Conservation (phyloP, 2,797 vertebrate genomes). For the Apodemus agrarius region DNA sequence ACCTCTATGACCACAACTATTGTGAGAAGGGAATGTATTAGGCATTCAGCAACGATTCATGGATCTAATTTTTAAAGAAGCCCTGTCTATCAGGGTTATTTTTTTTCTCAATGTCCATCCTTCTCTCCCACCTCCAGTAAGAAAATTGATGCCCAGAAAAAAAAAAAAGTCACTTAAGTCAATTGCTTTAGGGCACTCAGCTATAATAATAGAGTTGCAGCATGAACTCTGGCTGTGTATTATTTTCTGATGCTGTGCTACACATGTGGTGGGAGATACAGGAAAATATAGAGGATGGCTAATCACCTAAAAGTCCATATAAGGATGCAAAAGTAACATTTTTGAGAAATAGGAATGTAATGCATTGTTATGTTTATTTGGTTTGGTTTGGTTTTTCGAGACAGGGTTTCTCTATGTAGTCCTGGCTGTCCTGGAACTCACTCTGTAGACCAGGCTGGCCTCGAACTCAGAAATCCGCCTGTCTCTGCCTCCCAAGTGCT, state of each 20-base stretch:
- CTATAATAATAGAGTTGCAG: neutral
- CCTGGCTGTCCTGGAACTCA: too few species aligned
- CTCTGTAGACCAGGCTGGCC: too few species aligned
- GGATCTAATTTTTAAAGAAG: neutral
- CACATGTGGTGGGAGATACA: neutral
- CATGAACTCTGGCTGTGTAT: neutral
- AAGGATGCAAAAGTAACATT: neutral
- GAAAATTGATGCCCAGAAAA: neutral
- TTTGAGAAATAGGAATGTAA: neutral
- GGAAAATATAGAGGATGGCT: neutral
- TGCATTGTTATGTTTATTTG: too few species aligned
- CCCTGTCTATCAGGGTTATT: neutral
- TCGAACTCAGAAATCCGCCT: too few species aligned
- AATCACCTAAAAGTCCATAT: neutral
- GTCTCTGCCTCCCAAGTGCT: too few species aligned
- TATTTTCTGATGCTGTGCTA: neutral
- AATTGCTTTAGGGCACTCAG: neutral
- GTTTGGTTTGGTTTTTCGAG: too few species aligned
- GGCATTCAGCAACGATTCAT: slow-evolving; percentile 14
- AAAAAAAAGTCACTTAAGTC: neutral
- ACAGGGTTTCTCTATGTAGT: too few species aligned
- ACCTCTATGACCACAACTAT: neutral
- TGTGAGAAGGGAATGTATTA: neutral
- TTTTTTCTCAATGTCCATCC: neutral
- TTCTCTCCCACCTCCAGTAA: neutral